Base-by-base conservation (phyloP, 2,113 vertebrate genomes). In the Rhinoderma darwinii region DNA sequence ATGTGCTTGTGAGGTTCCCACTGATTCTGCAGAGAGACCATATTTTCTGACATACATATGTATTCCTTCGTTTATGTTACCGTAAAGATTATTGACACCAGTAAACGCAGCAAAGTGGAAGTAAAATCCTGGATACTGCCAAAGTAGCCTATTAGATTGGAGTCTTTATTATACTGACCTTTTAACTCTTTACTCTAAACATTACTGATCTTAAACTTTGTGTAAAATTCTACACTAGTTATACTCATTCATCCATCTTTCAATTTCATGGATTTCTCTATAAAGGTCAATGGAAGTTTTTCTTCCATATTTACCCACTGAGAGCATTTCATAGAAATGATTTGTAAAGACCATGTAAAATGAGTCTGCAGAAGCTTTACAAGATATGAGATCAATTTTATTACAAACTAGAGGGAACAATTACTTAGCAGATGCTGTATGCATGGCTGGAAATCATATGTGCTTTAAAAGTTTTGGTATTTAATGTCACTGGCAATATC, bases 241-340 rank as follows among this genome's bases (percentile, higher is more conserved):
- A 47, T 18, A 30, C 14, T 20, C 22, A 39, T 35, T 43, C 37
- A 61, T 51, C 39, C n/a, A 82, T 47, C 32, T 41, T 63, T 82
- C 30, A 75, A 75, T 74, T 63, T 75, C 70, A 44, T 37, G 22
- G 78, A 74, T 82, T 80, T 87, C 22, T 35, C 41, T 72, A 35
- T 87, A 82, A 87, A 87, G 70, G 86, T 59, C 78, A 74, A 5
- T 43, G 22, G 18, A 44, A 59, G 39, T 74, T 82, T 82, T 87
- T 59, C 77, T 54, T 72, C 32, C 32, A 39, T 56, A 82, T 87
- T 61, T 82, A 73, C 68, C 78, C 63, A 68, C 78, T 63, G 47
- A 41, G 39, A 63, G 47, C 51, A 75, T 22, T 87, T 82, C 22
- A 82, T 20, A 61, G 68, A 82, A 74, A 32, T 25, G n/a, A 77